phyloP scores from a whole-genome alignment of 2,113 vertebrate species.

The Mus pahari region DNA sequence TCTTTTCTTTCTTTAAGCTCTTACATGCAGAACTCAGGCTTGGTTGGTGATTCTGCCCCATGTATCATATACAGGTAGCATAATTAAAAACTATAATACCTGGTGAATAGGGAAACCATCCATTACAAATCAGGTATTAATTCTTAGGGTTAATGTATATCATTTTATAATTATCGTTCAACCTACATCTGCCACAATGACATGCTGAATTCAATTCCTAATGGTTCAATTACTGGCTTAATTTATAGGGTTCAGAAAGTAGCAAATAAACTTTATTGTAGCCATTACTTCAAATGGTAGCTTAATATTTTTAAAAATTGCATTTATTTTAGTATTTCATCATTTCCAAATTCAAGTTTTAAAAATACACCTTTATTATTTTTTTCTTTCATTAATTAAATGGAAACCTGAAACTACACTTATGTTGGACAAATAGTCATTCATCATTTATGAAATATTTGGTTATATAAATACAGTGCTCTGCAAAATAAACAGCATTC shows the following conservation, averaged over 20 bases:
- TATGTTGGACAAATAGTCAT: background rate
- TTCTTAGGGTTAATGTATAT: background rate
- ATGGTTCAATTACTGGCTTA: background rate
- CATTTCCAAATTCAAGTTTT: background rate
- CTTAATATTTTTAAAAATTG: background rate
- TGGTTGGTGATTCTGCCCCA: rapidly evolving
- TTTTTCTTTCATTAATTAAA: background rate
- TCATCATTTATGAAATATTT: background rate
- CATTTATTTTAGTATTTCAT: background rate
- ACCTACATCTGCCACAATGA: rapidly evolving
- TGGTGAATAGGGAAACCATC: background rate
- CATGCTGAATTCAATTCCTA: background rate
- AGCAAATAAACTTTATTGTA: background rate
- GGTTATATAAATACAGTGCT: background rate
- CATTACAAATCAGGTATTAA: background rate
- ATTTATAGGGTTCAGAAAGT: background rate
- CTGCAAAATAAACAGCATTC: background rate
- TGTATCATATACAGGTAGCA: rapidly evolving
- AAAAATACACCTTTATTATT: background rate
- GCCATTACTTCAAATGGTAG: background rate
- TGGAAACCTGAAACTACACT: background rate
- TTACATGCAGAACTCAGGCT: background rate
- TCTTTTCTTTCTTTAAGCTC: background rate
- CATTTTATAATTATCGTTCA: background rate
- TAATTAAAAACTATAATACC: background rate